These are phyloP conservation scores for Myanophis thanlyinensis DNA, from an alignment of 2,113 vertebrate species.

Conservation along the genomic window DNA sequence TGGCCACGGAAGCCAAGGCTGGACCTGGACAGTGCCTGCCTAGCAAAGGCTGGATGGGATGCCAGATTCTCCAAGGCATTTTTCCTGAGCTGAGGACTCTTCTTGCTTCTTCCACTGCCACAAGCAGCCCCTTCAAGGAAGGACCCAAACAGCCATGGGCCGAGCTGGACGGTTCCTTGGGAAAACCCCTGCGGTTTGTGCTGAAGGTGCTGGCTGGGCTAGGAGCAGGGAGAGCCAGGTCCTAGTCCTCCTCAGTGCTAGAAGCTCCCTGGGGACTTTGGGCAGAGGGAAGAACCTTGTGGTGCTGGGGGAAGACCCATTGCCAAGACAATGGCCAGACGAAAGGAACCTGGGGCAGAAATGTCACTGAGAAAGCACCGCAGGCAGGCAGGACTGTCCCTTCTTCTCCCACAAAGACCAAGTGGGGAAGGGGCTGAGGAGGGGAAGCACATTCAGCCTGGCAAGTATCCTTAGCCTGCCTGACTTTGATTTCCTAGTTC, in stretches of 20 bases:
- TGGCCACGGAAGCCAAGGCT: not conserved
- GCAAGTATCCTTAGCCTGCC: not conserved
- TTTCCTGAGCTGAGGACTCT: not conserved
- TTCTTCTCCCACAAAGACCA: not conserved
- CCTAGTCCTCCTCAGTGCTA: not conserved
- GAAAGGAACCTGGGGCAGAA: not conserved
- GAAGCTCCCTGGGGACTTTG: not conserved
- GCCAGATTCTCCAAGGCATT: not conserved
- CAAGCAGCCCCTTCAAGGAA: not conserved
- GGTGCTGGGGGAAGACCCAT: not conserved
- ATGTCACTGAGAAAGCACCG: not conserved
- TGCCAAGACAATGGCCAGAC: not conserved
- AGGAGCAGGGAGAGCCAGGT: not conserved
- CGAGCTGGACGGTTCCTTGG: not conserved
- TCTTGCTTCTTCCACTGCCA: not conserved
- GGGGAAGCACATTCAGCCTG: too few species aligned
- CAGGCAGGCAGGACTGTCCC: not conserved
- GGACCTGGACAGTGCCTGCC: not conserved
- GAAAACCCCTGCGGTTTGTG: not conserved
- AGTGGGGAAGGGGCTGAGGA: too few species aligned
- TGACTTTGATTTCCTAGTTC: not conserved
- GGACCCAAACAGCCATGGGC: not conserved
- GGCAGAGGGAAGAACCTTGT: not conserved
- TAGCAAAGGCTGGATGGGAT: not conserved
- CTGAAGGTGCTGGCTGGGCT: not conserved